Evolutionary conservation across 2,888 invertebrate genomes (phyloP), one percentile per base, ranked within the genome.

Genomic region (Caenorhabditis japonica): DNA sequence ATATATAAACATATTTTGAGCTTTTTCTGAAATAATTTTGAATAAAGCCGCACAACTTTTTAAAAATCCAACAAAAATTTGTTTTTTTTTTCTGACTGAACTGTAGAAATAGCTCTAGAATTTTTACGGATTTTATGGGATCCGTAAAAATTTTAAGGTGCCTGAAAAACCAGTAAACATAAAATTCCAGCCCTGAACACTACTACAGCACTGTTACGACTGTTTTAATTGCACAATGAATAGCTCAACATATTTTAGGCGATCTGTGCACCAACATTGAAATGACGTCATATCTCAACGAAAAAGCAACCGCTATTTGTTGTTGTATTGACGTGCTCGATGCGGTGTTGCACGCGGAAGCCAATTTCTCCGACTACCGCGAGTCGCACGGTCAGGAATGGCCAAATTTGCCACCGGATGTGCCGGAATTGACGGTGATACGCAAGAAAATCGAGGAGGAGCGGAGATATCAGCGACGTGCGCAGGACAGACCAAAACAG

Each of bases 211-310:
- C n/a, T n/a, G n/a, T n/a, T 21, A 36, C 3, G n/a, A 17, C 4
- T 8, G 12, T 30, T 17, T 4, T 3, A 27, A 21, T 44, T 58
- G 46, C 33, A 43, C 7, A 27, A 41, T 23, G 17, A 46, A n/a
- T 30, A 8, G n/a, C n/a, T 17, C 23, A n/a, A 17, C 10, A 1
- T 12, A n/a, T 59, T 55, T n/a, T 36, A 58, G 68, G 55, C 3
- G 71, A 64, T 19, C 58, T 71, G 62, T 62, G 62, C 52, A 17
- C 52, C 10, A 64, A 58, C 13, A 27, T 27, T 0, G 59, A 64
- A 39, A 71, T 71, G 71, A 64, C 52, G 33, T 58, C 62, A 5
- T 27, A 71, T 17, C 33, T 71, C 2, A 64, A 46, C 30, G 59
- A 71, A 17, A 59, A 71, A 8, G 56, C 58, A 3, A 53, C 59